Conservation (phyloP, 2,888 invertebrate species). For the Tipula lateralis region DNA sequence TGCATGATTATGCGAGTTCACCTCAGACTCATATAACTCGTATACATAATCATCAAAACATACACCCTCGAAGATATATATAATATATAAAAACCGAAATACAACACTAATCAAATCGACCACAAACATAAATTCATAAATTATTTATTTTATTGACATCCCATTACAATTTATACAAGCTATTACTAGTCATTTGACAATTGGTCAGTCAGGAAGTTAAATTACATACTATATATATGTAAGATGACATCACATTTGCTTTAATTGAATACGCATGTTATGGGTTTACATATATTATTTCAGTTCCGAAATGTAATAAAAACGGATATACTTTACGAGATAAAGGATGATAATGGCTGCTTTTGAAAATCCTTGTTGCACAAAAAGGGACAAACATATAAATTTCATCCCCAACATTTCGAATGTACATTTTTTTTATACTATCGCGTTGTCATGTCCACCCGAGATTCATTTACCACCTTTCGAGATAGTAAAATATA, state of each 20-base stretch:
- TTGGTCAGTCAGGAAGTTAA: background rate
- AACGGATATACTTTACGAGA: background rate
- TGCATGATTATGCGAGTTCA: background rate
- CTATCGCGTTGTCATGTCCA: background rate
- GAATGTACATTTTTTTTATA: background rate
- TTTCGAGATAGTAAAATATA: background rate
- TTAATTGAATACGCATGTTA: background rate
- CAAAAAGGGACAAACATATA: background rate
- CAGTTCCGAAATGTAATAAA: background rate
- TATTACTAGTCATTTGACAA: background rate
- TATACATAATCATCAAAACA: background rate
- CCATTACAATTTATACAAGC: background rate
- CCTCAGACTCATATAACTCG: background rate
- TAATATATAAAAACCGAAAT: background rate
- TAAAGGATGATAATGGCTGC: background rate
- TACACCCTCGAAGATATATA: background rate
- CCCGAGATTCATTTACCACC: background rate
- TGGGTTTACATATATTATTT: background rate
- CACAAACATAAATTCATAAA: background rate
- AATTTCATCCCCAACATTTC: background rate
- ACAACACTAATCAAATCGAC: background rate
- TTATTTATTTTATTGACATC: background rate
- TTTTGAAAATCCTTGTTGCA: background rate
- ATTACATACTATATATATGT: background rate
- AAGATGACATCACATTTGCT: background rate